These are phyloP conservation scores for Pseudochirops cupreus DNA, from an alignment of 2,797 vertebrate species.

Conservation along the genomic window DNA sequence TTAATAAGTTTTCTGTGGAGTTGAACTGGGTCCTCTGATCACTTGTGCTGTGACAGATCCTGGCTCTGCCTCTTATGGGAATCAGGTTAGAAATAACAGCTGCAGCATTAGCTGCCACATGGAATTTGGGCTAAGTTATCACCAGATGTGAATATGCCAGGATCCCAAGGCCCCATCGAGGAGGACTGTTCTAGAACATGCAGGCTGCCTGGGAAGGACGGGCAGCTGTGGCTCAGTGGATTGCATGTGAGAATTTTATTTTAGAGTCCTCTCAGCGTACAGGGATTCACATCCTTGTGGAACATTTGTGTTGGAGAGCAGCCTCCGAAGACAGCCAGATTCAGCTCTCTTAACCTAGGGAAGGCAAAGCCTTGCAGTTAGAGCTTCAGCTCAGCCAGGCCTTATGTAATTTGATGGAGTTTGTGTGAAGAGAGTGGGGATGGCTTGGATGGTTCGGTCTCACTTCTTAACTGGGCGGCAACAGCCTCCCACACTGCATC, in stretches of 20 bases:
- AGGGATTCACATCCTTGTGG: neutral
- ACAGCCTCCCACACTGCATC: neutral
- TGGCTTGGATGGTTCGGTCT: neutral
- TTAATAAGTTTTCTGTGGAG: neutral
- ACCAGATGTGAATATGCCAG: neutral
- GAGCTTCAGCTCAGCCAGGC: neutral
- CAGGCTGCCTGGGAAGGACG: neutral
- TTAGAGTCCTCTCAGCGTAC: neutral
- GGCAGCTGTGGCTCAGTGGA: neutral
- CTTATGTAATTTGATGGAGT: neutral
- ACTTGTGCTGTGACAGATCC: neutral
- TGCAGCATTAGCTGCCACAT: neutral
- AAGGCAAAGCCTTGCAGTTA: neutral
- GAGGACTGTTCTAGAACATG: neutral
- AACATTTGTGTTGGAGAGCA: neutral
- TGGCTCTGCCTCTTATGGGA: neutral
- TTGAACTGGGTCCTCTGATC: neutral
- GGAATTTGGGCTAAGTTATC: neutral
- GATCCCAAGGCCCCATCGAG: neutral
- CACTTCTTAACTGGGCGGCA: neutral
- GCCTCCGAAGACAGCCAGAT: neutral
- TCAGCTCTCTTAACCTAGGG: neutral
- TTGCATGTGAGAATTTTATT: neutral
- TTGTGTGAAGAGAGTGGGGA: neutral
- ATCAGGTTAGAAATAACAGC: neutral